Evolutionary conservation across 2,113 vertebrate genomes (phyloP).

Genomic region (Aegotheles bennettii): DNA sequence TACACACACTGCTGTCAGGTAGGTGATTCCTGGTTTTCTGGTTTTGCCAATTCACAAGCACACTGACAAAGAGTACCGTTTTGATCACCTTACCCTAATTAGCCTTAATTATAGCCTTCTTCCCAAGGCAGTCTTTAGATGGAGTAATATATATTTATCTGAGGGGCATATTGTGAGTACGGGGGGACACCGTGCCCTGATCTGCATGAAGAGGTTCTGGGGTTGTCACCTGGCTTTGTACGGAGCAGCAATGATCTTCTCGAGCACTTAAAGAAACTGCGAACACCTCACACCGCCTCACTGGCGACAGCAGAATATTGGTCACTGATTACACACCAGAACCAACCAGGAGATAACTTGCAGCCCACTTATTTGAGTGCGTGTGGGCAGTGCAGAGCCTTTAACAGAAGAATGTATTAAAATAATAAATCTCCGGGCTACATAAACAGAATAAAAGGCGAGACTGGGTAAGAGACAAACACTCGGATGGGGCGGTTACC

Average conservation of each 20-base stretch:
- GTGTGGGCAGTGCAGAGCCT: neutral
- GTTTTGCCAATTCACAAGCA: neutral
- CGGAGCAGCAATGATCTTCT: neutral
- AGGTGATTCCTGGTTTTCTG: neutral
- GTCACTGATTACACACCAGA: neutral
- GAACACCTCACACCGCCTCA: neutral
- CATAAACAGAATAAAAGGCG: neutral
- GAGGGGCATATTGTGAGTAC: neutral
- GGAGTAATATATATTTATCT: constrained; percentile 36
- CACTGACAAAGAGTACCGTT: neutral
- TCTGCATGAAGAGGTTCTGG: constrained; percentile 13
- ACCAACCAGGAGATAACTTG: neutral
- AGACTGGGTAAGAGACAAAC: neutral
- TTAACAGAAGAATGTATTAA: neutral
- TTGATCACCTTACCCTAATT: constrained; percentile 40
- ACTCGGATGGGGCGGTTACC: too few relatives aligned
- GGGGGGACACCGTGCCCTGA: neutral
- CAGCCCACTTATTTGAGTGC: neutral
- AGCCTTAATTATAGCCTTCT: constrained; percentile 29
- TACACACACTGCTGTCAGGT: neutral
- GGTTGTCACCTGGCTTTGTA: neutral
- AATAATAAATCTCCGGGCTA: neutral
- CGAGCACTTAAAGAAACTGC: neutral
- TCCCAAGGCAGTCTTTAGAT: neutral
- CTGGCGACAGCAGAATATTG: accelerated